Base-by-base conservation (phyloP, 2,797 vertebrate species). In the Micromesistius poutassou region DNA sequence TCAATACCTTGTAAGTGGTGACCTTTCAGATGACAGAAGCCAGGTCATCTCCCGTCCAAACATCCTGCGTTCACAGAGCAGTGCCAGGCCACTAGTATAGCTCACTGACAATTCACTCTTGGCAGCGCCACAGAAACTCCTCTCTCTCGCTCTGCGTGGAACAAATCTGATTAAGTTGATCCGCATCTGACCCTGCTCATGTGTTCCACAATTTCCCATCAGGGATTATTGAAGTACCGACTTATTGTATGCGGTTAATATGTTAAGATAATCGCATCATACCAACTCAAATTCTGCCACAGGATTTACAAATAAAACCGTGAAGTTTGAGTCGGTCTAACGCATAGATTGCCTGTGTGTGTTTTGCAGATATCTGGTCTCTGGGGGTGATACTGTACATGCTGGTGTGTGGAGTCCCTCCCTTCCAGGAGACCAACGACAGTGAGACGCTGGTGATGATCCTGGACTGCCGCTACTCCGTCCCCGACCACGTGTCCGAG, bases 361-460 rank as follows among this genome's bases (percentile, higher is more conserved):
- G 72, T 88, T 89, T 88, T 89, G 74, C 91, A 94, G 94, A 95
- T 90, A 94, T 94, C 85, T 95, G 94, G 94, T 94, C 94, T 71
- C 89, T 95, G 22, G 94, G 94, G 71, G 94, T 94, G 82, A 95
- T 94, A 79, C 92, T 94, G 40, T 94, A 92, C 88, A 95, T 94
- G 94, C 79, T 95, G 84, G 93, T 94, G 73, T 94, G 93, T 74
- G 98, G 97, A 76, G 96, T 96, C 6, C 97, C 97, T 55, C 98
- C 97, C 10, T 99, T 99, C 88, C 97, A 99, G 88, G 98, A 99
- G 93, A 95, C 97, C 91, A 99, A 99, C 22, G 98, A 99, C 93
- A 99, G 98, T 25, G 98, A 99, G 91, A 99, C 98, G 0, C 90
- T 99, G 90, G 97, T 97, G 72, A 99, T 98, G 98, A 99, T 99